phyloP scores from a whole-genome alignment of 2,113 vertebrate genomes.

The Ochotona princeps region DNA sequence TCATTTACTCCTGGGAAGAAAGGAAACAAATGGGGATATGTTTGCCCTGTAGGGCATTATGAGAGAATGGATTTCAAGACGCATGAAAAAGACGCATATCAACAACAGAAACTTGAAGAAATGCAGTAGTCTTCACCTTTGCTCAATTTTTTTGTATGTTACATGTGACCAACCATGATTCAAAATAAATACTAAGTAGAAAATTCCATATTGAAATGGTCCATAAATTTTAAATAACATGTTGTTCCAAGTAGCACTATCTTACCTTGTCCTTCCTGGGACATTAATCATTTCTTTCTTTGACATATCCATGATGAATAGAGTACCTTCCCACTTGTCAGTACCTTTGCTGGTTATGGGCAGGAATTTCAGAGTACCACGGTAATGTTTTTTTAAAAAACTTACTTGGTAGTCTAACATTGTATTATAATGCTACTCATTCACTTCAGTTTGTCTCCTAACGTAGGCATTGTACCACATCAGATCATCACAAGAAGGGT shows the following conservation, averaged over 20 bases:
- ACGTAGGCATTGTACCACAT: neutral
- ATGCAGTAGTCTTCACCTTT: neutral
- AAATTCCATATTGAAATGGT: neutral
- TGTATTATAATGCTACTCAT: neutral
- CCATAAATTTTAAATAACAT: neutral
- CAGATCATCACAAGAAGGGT: neutral
- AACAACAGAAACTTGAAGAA: conserved; percentile 25
- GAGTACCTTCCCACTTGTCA: neutral
- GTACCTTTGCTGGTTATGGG: neutral
- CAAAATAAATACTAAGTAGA: neutral
- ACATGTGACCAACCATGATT: neutral
- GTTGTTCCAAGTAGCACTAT: neutral
- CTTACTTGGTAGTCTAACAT: neutral
- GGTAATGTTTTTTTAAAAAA: neutral
- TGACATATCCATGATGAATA: neutral
- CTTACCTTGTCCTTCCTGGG: neutral
- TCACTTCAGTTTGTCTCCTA: neutral
- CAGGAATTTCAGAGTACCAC: neutral
- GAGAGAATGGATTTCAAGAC: neutral
- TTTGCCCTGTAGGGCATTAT: neutral
- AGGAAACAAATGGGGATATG: neutral
- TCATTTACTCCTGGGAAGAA: neutral
- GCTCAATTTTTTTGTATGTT: neutral
- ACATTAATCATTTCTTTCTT: neutral
- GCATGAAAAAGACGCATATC: neutral